Conservation (phyloP, 2,113 vertebrate species). For the Tachuris rubrigastra region DNA sequence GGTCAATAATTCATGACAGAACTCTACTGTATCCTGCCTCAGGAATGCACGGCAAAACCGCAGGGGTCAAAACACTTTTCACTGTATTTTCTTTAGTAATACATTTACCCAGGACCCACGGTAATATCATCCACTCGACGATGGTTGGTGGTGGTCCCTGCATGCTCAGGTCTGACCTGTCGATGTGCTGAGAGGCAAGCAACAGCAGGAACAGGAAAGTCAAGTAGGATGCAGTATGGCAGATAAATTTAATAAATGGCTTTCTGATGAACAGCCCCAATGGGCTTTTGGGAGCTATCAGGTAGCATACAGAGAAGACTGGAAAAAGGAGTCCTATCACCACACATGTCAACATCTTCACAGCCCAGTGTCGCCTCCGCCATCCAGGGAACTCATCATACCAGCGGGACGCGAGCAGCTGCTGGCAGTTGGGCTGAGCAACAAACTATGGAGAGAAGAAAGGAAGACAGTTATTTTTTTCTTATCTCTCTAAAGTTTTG, state of each 20-base stretch:
- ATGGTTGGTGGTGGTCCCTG: slow-evolving; percentile 89
- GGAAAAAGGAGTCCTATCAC: slow-evolving; percentile 94
- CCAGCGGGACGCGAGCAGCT: slow-evolving; percentile 96
- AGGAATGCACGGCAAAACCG: background rate
- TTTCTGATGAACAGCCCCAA: slow-evolving; percentile 93
- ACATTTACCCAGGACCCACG: slow-evolving; percentile 97
- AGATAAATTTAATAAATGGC: slow-evolving; percentile 99
- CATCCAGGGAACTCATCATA: slow-evolving; percentile 96
- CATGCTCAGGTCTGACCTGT: slow-evolving; percentile 73
- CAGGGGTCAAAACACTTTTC: slow-evolving; percentile 24
- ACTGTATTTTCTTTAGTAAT: slow-evolving; percentile 78
- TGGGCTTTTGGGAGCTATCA: slow-evolving; percentile 91
- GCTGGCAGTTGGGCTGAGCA: slow-evolving; percentile 98
- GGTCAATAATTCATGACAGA: background rate
- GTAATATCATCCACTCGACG: slow-evolving; percentile 99
- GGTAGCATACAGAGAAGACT: slow-evolving; percentile 89
- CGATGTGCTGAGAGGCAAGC: slow-evolving; percentile 92
- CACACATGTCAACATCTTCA: slow-evolving; percentile 91
- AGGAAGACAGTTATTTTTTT: background rate
- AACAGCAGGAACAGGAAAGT: slow-evolving; percentile 96
- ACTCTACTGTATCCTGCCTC: background rate
- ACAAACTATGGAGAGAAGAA: slow-evolving; percentile 84
- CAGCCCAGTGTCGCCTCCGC: slow-evolving; percentile 94
- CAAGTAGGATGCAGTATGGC: slow-evolving; percentile 97
- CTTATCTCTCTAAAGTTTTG: background rate